Base-by-base conservation (phyloP, 2,113 vertebrate genomes). In the Sinocyclocheilus anshuiensis region DNA sequence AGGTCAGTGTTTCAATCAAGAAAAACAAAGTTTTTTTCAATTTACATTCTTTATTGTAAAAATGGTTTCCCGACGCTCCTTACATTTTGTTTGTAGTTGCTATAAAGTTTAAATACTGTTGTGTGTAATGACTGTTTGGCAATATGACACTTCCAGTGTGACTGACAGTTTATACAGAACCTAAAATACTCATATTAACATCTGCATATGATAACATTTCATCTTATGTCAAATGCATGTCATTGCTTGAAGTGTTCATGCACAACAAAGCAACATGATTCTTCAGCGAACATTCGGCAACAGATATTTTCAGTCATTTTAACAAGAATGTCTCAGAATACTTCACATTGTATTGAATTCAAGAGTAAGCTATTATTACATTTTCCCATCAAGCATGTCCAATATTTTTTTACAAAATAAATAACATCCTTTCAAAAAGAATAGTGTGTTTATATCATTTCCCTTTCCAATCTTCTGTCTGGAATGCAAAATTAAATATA, bases 401-500 rank as follows among this genome's bases (percentile, higher is more conserved):
- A 20, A 36, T 48, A 26, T 48, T 20, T 81, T 69, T 69, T 26
- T 42, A 74, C 69, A 84, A 74, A 74, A 84, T 84, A 84, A 84
- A 84, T 84, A 57, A 74, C 33, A 53, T 81, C 39, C 45, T 71
- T 74, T 12, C 1, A 59, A 83, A 74, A 69, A 84, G 53, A 84
- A 75, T 11, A 22, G 12, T 72, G 24, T 9, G 67, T 59, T 84
- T 59, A 72, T 57, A 74, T 57, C 13, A 39, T 74, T 59, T 57
- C 50, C 57, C n/a, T 36, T 79, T 74, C 81, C 55, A 86, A 48
- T 83, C 48, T 20, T 65, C 80, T 83, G 75, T 81, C 84, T 84
- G 88, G 88, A 90, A 89, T 87, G 87, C 72, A 90, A 86, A 39
- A 86, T 85, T 80, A 88, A 91, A 89, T 93, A 94, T 91, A 92